A percentile compares a stretch with the other conserved stretches of the same genome.
Conservation (phyloP, 2,113 vertebrate species). For the Opisthocomus hoazin region DNA sequence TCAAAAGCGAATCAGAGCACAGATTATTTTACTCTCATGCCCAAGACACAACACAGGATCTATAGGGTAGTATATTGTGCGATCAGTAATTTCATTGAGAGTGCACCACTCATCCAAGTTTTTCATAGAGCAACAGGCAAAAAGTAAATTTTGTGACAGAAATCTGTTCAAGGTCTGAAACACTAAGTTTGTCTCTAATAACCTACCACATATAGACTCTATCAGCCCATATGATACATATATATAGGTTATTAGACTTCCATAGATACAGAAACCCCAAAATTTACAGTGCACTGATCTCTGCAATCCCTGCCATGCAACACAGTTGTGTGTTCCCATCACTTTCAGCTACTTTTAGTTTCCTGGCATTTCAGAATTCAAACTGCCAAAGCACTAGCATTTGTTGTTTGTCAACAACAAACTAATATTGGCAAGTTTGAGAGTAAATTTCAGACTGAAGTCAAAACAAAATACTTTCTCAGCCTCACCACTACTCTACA, state of each 20-base stretch:
- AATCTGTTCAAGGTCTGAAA: not conserved
- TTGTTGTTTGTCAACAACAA: not conserved
- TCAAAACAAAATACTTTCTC: not conserved
- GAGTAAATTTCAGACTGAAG: not conserved
- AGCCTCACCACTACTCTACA: not conserved
- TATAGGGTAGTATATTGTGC: not conserved
- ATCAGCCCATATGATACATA: not conserved
- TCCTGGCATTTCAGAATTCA: not conserved
- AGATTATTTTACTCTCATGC: not conserved
- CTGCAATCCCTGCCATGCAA: not conserved
- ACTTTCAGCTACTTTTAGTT: not conserved
- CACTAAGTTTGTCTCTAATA: not conserved
- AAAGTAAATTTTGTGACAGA: not conserved
- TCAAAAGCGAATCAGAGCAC: not conserved
- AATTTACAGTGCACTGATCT: not conserved
- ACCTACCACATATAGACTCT: not conserved
- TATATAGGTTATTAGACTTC: not conserved
- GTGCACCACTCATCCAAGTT: not conserved
- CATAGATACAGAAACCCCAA: fast-evolving
- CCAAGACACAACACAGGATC: not conserved
- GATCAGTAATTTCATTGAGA: not conserved
- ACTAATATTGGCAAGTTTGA: not conserved
- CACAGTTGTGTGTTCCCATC: fast-evolving
- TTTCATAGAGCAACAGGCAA: not conserved
- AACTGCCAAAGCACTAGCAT: not conserved